These are phyloP conservation scores for Sternarchorhynchus goeldii DNA, from an alignment of 2,797 vertebrate species.

Conservation along the genomic window DNA sequence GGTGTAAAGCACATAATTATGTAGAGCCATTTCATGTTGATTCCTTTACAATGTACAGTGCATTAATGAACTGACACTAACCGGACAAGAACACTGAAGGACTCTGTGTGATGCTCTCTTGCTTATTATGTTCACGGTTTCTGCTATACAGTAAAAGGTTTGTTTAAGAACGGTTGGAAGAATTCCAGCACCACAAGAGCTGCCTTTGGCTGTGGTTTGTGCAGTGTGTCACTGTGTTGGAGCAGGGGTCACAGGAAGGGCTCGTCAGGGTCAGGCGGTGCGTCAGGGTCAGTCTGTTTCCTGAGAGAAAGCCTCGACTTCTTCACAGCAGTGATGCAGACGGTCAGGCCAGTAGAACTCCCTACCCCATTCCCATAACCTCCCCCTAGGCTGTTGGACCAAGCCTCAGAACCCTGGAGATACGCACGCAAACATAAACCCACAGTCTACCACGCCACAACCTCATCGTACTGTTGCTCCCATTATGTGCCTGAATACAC, in stretches of 20 bases:
- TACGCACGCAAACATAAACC: background rate
- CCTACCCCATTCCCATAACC: conserved; percentile 65
- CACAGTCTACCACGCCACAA: background rate
- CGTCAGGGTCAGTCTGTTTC: conserved; percentile 55
- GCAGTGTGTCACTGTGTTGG: background rate
- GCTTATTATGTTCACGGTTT: background rate
- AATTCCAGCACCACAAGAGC: background rate
- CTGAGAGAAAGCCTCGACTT: conserved; percentile 62
- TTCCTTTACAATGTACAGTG: background rate
- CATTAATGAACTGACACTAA: background rate
- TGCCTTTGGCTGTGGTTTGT: background rate
- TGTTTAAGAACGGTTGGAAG: background rate
- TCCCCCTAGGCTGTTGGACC: conserved; percentile 41
- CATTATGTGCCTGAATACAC: too few species aligned
- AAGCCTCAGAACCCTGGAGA: conserved; percentile 58
- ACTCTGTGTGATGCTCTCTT: conserved; percentile 14
- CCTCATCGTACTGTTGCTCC: background rate
- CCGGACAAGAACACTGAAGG: background rate
- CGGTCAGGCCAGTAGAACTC: conserved; percentile 25
- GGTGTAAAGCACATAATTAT: conserved; percentile 32
- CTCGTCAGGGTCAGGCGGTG: conserved; percentile 31
- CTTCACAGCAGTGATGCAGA: conserved; percentile 30
- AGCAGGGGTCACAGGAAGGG: conserved; percentile 44
- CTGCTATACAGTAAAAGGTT: background rate
- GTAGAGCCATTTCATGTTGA: conserved; percentile 16